Evolutionary conservation across 2,113 vertebrate genomes (phyloP).

Genomic region (Ctenodactylus gundi): DNA sequence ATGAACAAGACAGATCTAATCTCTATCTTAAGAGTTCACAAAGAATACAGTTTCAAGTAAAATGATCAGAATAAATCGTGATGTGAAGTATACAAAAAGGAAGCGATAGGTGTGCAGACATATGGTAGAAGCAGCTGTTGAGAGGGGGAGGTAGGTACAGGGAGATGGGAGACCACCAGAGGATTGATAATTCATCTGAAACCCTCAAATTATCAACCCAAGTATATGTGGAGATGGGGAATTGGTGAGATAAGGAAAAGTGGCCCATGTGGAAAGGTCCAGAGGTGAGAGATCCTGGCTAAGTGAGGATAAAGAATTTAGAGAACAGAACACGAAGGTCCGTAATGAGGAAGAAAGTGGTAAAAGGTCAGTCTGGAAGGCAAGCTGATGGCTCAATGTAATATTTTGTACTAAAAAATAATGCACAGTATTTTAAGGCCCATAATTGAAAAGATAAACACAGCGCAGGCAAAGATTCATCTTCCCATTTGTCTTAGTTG

Average conservation of each 20-base stretch:
- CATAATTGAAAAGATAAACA: conserved; percentile 20
- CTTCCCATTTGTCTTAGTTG: too few relatives aligned
- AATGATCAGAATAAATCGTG: conserved; percentile 6
- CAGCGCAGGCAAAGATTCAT: background rate
- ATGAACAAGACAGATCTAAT: background rate
- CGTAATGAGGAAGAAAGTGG: background rate
- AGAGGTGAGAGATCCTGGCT: background rate
- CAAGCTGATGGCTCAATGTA: background rate
- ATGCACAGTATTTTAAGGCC: background rate
- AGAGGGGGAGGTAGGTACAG: too few relatives aligned
- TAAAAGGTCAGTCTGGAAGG: background rate
- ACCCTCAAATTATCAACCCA: background rate
- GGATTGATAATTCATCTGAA: background rate
- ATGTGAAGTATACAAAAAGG: background rate
- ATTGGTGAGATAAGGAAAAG: too few relatives aligned
- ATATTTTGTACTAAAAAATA: background rate
- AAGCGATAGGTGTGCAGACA: background rate
- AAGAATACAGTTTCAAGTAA: background rate
- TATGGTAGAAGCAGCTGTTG: too few relatives aligned
- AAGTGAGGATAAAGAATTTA: background rate
- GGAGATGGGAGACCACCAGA: background rate
- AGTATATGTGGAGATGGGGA: background rate
- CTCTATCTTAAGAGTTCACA: background rate
- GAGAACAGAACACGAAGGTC: background rate
- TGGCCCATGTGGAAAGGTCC: background rate